Conservation (phyloP, 2,797 vertebrate genomes). For the Lycodopsis pacificus region DNA sequence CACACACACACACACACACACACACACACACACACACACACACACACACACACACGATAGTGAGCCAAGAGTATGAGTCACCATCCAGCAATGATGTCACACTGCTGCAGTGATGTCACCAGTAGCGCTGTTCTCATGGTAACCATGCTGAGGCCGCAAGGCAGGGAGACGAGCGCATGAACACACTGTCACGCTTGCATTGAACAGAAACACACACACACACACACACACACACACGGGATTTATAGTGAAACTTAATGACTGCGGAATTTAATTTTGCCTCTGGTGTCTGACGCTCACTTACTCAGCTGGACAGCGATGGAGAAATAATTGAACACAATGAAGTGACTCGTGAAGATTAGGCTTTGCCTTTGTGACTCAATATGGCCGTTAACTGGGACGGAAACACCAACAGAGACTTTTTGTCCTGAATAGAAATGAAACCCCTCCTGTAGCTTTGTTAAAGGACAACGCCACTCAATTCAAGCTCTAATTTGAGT, state of each 20-base stretch:
- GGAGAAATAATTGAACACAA: constrained; percentile 36
- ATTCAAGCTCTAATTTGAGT: not conserved
- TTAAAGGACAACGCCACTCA: not conserved
- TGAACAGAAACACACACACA: not conserved
- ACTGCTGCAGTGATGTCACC: constrained; percentile 80
- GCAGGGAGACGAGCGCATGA: constrained; percentile 13
- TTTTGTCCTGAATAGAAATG: not conserved
- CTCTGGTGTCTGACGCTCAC: constrained; percentile 14
- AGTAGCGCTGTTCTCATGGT: constrained; percentile 79
- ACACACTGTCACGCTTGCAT: not conserved
- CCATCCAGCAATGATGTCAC: constrained; percentile 75
- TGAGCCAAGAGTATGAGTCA: constrained; percentile 78
- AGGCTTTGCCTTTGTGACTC: constrained; percentile 21
- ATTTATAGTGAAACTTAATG: constrained; percentile 23
- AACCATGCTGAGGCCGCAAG: constrained; percentile 64
- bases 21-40: constrained; percentile 19
- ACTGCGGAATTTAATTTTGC: constrained; percentile 42
- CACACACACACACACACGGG: not conserved
- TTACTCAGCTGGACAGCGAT: constrained; percentile 35
- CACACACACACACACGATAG: constrained; percentile 9
- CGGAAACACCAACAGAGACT: not conserved
- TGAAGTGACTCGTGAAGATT: constrained; percentile 35
- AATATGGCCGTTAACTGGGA: not conserved
- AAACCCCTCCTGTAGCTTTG: not conserved
- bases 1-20: constrained; percentile 12